These are phyloP conservation scores for Pseudochaenichthys georgianus DNA, from an alignment of 2,797 vertebrate species.

Conservation along the genomic window DNA sequence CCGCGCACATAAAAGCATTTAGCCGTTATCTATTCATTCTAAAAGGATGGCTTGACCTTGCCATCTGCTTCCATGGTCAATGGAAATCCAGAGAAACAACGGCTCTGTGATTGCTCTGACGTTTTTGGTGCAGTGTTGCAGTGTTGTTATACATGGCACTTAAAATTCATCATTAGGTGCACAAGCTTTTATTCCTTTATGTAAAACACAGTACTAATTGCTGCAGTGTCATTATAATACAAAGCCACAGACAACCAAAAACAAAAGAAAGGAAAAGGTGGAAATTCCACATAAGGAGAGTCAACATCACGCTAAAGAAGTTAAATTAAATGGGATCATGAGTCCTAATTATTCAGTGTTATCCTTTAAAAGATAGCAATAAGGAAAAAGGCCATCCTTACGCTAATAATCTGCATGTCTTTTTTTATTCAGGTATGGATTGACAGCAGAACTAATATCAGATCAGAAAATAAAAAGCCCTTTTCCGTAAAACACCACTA, in stretches of 20 bases:
- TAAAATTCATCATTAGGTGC: conserved; percentile 16
- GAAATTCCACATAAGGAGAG: not conserved
- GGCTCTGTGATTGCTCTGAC: not conserved
- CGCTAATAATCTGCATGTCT: not conserved
- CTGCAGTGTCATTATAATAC: not conserved
- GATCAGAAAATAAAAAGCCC: not conserved
- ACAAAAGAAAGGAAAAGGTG: not conserved
- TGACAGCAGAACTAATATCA: not conserved
- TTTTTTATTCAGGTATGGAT: not conserved
- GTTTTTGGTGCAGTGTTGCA: conserved; percentile 28
- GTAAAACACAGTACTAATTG: conserved; percentile 1
- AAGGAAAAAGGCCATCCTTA: not conserved
- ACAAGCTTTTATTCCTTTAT: conserved; percentile 6
- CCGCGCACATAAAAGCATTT: conserved; percentile 63
- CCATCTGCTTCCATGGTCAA: conserved; percentile 30
- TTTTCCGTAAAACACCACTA: not conserved
- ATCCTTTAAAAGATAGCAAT: conserved; percentile 3
- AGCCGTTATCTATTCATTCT: conserved; percentile 65
- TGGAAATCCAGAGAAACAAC: conserved; percentile 39
- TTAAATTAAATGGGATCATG: not conserved
- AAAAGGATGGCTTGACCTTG: conserved; percentile 71
- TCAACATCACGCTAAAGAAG: not conserved
- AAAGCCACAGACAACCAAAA: not conserved
- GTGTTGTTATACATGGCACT: conserved; percentile 16
- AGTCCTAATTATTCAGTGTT: conserved; percentile 13